Base-by-base conservation (phyloP, 2,888 invertebrate genomes). In the Thecocarcelia acutangulata region DNA sequence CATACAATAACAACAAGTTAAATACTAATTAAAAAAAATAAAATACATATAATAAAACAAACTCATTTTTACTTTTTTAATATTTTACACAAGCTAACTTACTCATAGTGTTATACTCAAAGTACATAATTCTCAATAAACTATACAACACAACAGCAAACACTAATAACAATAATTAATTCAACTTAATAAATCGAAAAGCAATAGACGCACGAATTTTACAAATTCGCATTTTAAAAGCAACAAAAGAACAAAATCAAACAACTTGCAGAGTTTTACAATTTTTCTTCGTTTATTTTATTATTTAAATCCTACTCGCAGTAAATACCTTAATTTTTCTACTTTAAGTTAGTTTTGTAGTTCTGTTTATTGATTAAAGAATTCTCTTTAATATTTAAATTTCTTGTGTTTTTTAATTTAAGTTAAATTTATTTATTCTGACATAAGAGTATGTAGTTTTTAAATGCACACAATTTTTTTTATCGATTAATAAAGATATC, bases 141-240 rank as follows among this genome's bases (percentile, higher is more conserved):
- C 74, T 70, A 72, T 50, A 63, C 61, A 13, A 70, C 42, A 52
- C 44, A 46, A n/a, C 56, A 52, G 33, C 33, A 46, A 69, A 24
- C 46, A 76, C 54, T 63, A 52, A 17, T 24, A 61, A 80, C 56
- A 50, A 70, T 52, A 54, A 52, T 28, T 21, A 63, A 69, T 46
- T 54, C 21, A 52, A 33, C 33, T 50, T 33, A 68, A 59, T 59
- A 19, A 59, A 50, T 59, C 50, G 42, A 4, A 58, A 78, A 74
- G 72, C 81, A 81, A 81, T 81, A 81, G 63, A 56, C 66, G 17
- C 74, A 74, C 48, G 15, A 40, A 69, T 56, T 21, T 68, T 56
- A 64, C 78, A 64, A 28, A 58, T 17, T 19, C 2, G 2, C 28
- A 19, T 28, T 13, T 15, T 6, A 24, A 40, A 15, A 37, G 6